phyloP scores from a whole-genome alignment of 2,797 vertebrate genomes.

The Hippocampus kuda region DNA sequence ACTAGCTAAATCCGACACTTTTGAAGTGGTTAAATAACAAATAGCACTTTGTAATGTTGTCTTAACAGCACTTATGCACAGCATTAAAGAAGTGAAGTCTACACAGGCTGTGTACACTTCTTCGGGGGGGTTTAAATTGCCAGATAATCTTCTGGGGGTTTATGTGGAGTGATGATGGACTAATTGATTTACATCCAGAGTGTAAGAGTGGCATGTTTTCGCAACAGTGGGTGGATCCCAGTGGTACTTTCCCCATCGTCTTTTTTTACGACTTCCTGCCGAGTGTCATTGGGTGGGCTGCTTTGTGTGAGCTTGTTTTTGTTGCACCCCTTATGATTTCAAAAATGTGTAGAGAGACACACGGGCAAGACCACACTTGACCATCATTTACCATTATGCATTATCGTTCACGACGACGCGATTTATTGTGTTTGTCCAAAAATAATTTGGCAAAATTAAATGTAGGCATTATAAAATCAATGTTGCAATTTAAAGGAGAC shows the following conservation, averaged over 20 bases:
- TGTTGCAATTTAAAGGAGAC: too few species aligned
- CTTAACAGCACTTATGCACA: not conserved
- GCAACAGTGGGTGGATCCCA: not conserved
- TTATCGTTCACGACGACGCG: not conserved
- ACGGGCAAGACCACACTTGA: not conserved
- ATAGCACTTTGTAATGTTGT: not conserved
- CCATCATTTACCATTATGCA: not conserved
- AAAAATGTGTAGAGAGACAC: not conserved
- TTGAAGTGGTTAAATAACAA: not conserved
- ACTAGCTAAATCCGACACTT: not conserved
- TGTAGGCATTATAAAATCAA: too few species aligned
- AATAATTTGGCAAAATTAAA: too few species aligned
- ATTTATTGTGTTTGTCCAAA: not conserved
- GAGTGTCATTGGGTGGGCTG: not conserved
- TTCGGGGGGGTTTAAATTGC: constrained; percentile 32
- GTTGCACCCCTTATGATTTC: not conserved
- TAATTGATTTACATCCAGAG: constrained; percentile 32
- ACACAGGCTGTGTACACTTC: constrained; percentile 11
- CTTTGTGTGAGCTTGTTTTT: constrained; percentile 1
- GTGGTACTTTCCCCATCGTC: not conserved
- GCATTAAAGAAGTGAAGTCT: constrained; percentile 14
- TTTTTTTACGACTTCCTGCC: not conserved
- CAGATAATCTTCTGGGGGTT: constrained; percentile 36
- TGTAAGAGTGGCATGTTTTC: constrained; percentile 8
- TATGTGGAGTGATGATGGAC: constrained; percentile 19